phyloP scores from a whole-genome alignment of 2,888 invertebrate genomes.

The Pseudococcus viburni region DNA sequence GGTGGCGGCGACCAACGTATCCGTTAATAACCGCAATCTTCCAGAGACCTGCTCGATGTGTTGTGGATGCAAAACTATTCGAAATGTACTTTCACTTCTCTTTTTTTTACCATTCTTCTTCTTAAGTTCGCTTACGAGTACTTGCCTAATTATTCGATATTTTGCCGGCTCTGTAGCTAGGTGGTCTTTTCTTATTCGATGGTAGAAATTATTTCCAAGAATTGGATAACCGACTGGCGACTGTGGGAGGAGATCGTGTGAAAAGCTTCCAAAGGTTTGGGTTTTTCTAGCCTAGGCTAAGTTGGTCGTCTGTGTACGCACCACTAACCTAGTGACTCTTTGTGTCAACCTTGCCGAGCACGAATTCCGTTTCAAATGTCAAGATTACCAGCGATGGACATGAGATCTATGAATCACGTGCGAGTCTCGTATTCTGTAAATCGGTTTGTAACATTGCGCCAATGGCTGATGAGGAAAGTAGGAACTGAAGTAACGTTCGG shows the following conservation, averaged over 20 bases:
- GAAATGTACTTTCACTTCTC: conserved; percentile 54
- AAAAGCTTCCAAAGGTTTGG: not conserved
- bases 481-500: not conserved
- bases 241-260: not conserved
- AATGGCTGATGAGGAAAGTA: not conserved
- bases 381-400: not conserved
- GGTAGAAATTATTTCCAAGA: conserved; percentile 16
- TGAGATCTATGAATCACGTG: not conserved
- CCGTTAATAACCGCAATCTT: conserved; percentile 43
- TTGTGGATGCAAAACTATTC: conserved; percentile 43
- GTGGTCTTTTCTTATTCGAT: not conserved
- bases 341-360: not conserved
- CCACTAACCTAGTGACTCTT: not conserved
- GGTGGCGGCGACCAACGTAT: not conserved
- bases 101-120: not conserved
- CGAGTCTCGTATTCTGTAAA: not conserved
- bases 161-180: not conserved
- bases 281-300: not conserved
- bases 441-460: not conserved
- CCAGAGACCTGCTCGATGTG: conserved; percentile 20
- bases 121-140: not conserved
- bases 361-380: conserved; percentile 23
- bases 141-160: conserved; percentile 47
- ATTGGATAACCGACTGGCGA: not conserved
- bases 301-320: conserved; percentile 1